Percentiles rank a stretch among this genome's conserved stretches.
phyloP scores from a whole-genome alignment of 92 coral and sea anemone species.

The Zoanthus sociatus region DNA sequence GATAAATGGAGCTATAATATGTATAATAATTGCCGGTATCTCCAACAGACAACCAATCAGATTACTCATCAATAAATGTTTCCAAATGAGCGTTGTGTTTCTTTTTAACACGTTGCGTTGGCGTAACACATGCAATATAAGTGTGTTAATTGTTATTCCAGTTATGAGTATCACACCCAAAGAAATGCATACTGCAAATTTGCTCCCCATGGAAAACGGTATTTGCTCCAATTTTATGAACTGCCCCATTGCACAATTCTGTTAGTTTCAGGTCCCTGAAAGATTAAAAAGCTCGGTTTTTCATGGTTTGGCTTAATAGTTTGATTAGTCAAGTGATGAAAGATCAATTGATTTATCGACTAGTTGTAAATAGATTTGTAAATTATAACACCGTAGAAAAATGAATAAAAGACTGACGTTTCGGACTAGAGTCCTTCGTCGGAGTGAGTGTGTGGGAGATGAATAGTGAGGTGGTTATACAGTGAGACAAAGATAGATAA shows the following conservation, averaged over 20 bases:
- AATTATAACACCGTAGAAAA: no score
- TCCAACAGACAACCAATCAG: constrained; percentile 36
- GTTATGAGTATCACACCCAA: constrained; percentile 6
- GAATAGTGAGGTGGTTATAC: no score
- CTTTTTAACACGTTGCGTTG: constrained; percentile 10
- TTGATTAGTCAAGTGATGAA: no score
- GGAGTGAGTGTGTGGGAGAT: no score
- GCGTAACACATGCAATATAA: constrained; percentile 8
- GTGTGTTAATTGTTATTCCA: constrained; percentile 9
- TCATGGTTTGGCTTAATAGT: no score
- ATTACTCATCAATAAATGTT: constrained; percentile 24
- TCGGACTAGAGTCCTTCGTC: no score
- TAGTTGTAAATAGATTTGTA: no score
- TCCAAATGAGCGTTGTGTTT: constrained; percentile 34
- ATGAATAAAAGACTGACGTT: no score
- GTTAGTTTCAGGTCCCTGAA: constrained; percentile 25
- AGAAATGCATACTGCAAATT: neutral
- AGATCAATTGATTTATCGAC: no score
- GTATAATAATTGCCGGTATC: constrained; percentile 1
- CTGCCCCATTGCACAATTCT: neutral
- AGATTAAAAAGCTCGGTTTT: neutral
- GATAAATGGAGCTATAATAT: neutral
- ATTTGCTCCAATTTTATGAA: neutral
- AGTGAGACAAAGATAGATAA: no score
- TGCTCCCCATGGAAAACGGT: constrained; percentile 1